Conservation (phyloP, 2,888 invertebrate genomes). For the Hypolimnas misippus region DNA sequence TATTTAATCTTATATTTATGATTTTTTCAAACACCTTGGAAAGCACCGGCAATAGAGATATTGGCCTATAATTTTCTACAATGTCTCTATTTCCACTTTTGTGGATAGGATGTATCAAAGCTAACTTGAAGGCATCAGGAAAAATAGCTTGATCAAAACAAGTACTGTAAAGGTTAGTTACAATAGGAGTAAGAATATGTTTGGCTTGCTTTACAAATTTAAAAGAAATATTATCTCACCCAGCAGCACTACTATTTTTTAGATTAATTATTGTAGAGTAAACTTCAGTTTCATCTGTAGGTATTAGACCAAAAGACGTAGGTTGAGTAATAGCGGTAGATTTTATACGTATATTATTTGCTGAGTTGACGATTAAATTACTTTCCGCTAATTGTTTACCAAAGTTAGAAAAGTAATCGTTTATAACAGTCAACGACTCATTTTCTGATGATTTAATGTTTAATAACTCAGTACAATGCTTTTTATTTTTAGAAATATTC, state of each 20-base stretch:
- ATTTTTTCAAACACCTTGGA: too few relatives aligned
- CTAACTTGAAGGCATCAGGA: background rate
- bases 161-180: background rate
- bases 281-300: background rate
- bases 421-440: background rate
- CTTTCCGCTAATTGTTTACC: background rate
- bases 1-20: too few relatives aligned
- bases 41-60: too few relatives aligned
- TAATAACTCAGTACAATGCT: background rate
- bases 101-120: constrained; percentile 3
- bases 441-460: too few relatives aligned
- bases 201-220: background rate
- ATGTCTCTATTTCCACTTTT: background rate
- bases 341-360: too few relatives aligned
- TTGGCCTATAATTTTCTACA: too few relatives aligned
- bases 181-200: background rate
- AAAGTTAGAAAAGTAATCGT: background rate
- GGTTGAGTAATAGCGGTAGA: too few relatives aligned
- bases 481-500: constrained; percentile 1
- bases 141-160: background rate
- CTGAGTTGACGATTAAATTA: background rate
- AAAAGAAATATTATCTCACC: background rate
- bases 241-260: background rate
- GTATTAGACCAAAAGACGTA: background rate
- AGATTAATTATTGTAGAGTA: background rate